A percentile compares a stretch with the other conserved stretches of the same genome.
These are phyloP conservation scores for Apostichopus leukothele DNA, from an alignment of 53 echinoderm and acorn worm species.

Conservation along the genomic window DNA sequence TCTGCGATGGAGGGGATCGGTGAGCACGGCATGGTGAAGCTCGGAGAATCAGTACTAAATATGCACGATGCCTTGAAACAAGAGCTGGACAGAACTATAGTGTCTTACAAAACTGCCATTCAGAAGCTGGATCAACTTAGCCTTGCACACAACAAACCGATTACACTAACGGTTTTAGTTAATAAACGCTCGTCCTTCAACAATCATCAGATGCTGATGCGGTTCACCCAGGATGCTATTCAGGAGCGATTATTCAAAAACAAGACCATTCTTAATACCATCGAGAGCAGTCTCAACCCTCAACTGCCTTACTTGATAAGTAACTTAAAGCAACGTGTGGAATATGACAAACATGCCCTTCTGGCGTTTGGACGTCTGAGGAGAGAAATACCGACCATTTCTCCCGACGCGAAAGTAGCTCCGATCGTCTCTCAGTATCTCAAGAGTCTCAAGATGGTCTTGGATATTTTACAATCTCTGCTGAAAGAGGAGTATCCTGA, in stretches of 20 bases:
- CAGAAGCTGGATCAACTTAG: slow-evolving; percentile 75
- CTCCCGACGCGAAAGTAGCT: slow-evolving; percentile 81
- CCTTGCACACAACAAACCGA: slow-evolving; percentile 68
- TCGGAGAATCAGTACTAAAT: slow-evolving; percentile 73
- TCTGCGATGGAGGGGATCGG: slow-evolving; percentile 80
- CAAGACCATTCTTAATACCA: slow-evolving; percentile 84
- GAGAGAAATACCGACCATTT: slow-evolving; percentile 79
- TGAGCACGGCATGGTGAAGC: slow-evolving; percentile 73
- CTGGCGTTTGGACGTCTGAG: slow-evolving; percentile 78
- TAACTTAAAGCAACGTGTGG: slow-evolving; percentile 81
- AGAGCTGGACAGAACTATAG: slow-evolving; percentile 72
- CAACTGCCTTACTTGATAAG: slow-evolving; percentile 70
- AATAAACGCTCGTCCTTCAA: slow-evolving; percentile 54
- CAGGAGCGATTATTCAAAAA: slow-evolving; percentile 87
- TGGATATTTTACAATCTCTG: slow-evolving; percentile 68
- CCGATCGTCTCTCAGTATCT: slow-evolving; percentile 84
- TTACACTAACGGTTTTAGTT: slow-evolving; percentile 64
- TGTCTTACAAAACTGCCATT: slow-evolving; percentile 71
- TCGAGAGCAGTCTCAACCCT: slow-evolving; percentile 72
- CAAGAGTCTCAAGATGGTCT: slow-evolving; percentile 66
- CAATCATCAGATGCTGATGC: slow-evolving; percentile 87
- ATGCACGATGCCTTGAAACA: slow-evolving; percentile 83
- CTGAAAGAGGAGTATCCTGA: slow-evolving; percentile 80
- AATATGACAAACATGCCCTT: slow-evolving; percentile 88
- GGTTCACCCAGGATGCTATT: slow-evolving; percentile 73